Conservation (phyloP, 2,888 invertebrate species). For the Parnassius smintheus region DNA sequence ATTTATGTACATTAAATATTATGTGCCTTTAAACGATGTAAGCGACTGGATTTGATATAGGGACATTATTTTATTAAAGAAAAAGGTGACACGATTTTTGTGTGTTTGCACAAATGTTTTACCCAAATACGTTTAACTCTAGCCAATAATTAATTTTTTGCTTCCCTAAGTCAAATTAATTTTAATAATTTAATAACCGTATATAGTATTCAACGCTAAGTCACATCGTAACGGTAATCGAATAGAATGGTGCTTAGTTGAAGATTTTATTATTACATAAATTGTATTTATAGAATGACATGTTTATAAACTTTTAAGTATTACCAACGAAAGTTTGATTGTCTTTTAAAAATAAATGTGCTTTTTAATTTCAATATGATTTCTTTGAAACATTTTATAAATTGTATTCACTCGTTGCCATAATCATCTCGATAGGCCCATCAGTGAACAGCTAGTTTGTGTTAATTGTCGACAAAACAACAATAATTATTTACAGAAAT, state of each 20-base stretch:
- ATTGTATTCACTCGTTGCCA: conserved; percentile 51
- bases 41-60: conserved; percentile 74
- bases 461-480: conserved; percentile 43
- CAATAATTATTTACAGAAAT: conserved; percentile 45
- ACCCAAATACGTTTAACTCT: conserved; percentile 60
- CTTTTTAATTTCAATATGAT: conserved; percentile 21
- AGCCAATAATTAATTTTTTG: conserved; percentile 58
- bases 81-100: conserved; percentile 60
- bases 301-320: conserved; percentile 56
- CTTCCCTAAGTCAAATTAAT: conserved; percentile 68
- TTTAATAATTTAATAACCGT: conserved; percentile 63
- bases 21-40: conserved; percentile 73
- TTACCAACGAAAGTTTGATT: conserved; percentile 51
- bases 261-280: conserved; percentile 65
- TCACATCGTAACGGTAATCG: conserved; percentile 74
- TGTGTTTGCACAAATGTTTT: conserved; percentile 75
- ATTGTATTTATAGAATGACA: conserved; percentile 61
- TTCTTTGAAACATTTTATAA: conserved; percentile 45
- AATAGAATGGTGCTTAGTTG: conserved; percentile 80
- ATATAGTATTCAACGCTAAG: conserved; percentile 73
- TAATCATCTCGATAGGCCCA: conserved; percentile 37
- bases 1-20: conserved; percentile 73
- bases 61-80: conserved; percentile 55
- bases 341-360: conserved; percentile 33
- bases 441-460: conserved; percentile 44